phyloP scores from a whole-genome alignment of 2,113 vertebrate species.

The Monarcha castaneiventris region DNA sequence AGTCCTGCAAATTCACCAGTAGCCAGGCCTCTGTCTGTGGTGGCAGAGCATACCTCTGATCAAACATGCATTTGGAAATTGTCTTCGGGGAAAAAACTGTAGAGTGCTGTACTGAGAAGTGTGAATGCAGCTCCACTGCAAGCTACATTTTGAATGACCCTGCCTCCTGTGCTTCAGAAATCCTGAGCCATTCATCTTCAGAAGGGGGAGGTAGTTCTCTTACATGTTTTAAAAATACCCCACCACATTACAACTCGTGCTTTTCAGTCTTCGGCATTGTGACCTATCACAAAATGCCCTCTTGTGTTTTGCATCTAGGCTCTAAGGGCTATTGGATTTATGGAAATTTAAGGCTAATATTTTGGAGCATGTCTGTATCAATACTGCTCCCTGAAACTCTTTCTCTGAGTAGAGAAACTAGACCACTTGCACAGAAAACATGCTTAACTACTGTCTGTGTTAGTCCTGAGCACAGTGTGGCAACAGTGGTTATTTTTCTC shows the following conservation, averaged over 20 bases:
- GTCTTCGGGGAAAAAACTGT: fast-evolving
- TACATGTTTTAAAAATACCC: background rate
- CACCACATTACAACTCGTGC: background rate
- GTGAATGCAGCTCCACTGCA: background rate
- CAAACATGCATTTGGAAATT: background rate
- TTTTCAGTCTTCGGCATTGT: background rate
- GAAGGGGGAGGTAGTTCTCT: background rate
- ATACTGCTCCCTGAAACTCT: background rate
- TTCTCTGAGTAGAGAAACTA: background rate
- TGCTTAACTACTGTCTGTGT: background rate
- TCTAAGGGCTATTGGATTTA: background rate
- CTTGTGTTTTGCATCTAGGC: background rate
- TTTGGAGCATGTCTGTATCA: background rate
- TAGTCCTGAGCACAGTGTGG: background rate
- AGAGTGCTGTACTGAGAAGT: background rate
- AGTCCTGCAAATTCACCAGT: background rate
- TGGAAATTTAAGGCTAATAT: background rate
- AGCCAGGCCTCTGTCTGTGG: background rate
- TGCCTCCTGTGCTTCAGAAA: background rate
- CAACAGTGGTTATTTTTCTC: background rate
- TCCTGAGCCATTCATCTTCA: background rate
- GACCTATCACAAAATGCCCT: background rate
- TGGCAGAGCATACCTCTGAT: background rate
- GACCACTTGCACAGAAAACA: background rate
- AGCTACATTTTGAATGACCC: background rate